These are phyloP conservation scores for Cydia pomonella DNA, from an alignment of 1,140 invertebrate genomes.

Conservation along the genomic window DNA sequence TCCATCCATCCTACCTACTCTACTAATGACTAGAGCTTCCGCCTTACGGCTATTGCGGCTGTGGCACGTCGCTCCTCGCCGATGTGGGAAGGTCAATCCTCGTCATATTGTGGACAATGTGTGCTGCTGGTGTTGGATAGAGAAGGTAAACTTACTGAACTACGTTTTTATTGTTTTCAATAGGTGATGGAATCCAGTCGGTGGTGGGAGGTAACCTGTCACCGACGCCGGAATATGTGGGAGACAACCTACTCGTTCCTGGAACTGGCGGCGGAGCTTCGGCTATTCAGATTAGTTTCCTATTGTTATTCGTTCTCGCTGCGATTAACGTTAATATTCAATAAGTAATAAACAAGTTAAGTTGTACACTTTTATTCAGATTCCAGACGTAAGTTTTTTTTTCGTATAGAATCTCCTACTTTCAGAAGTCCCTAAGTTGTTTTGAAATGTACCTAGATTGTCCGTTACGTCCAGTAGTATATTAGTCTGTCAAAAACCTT, in stretches of 20 bases:
- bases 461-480: too few relatives aligned
- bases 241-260: constrained; percentile 68
- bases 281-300: not conserved
- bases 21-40: too few relatives aligned
- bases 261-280: constrained; percentile 52
- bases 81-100: too few relatives aligned
- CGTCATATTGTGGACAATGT: too few relatives aligned
- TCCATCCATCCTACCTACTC: too few relatives aligned
- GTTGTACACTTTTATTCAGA: not conserved
- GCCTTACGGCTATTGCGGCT: too few relatives aligned
- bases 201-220: constrained; percentile 64
- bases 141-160: not conserved
- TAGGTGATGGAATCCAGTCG: constrained; percentile 72
- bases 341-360: not conserved
- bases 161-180: constrained; percentile 39
- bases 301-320: not conserved
- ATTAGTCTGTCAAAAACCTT: too few relatives aligned
- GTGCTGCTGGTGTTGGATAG: too few relatives aligned
- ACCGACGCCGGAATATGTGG: constrained; percentile 53
- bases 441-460: too few relatives aligned
- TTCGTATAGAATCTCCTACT: constrained; percentile 36
- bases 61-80: too few relatives aligned
- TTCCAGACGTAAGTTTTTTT: constrained; percentile 35
- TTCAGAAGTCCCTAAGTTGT: too few relatives aligned
- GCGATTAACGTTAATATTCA: not conserved